These are phyloP conservation scores for Marasmarcha lunaedactyla DNA, from an alignment of 2,888 invertebrate species.

Conservation along the genomic window DNA sequence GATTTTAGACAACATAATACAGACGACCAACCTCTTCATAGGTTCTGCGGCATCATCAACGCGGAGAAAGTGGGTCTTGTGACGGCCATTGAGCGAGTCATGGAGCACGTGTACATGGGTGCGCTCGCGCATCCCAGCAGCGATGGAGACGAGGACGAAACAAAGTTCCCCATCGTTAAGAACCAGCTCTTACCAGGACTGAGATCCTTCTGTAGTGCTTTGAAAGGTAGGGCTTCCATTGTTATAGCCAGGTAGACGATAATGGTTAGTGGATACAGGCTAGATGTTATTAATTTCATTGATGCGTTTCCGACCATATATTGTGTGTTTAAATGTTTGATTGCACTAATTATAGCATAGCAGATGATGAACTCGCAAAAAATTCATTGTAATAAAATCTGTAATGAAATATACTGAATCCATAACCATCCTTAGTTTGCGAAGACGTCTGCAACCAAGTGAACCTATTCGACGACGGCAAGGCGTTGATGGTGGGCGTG, in stretches of 20 bases:
- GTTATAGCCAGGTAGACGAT: background rate
- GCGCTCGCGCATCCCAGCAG: conserved; percentile 84
- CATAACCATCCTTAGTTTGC: conserved; percentile 76
- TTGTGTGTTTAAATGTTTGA: no score
- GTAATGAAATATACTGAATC: no score
- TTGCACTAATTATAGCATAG: no score
- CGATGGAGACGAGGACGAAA: conserved; percentile 85
- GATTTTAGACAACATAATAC: no score
- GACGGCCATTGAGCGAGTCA: conserved; percentile 87
- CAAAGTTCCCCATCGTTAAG: conserved; percentile 83
- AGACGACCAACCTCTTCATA: no score
- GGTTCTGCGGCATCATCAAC: conserved; percentile 85
- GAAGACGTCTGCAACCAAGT: conserved; percentile 86
- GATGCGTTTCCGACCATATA: no score
- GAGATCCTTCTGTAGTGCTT: conserved; percentile 89
- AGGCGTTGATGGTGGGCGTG: conserved; percentile 70
- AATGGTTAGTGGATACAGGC: no score
- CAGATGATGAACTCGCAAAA: no score
- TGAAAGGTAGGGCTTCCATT: conserved; percentile 74
- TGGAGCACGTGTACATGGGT: conserved; percentile 92
- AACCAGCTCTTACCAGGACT: conserved; percentile 85
- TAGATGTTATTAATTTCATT: no score
- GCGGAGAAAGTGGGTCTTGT: conserved; percentile 83
- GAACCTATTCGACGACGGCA: conserved; percentile 82
- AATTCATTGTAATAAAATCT: no score